A percentile compares a stretch with the other conserved stretches of the same genome.
Evolutionary conservation across 1,140 invertebrate genomes (phyloP).

Genomic region (Geopemphigus sp.): DNA sequence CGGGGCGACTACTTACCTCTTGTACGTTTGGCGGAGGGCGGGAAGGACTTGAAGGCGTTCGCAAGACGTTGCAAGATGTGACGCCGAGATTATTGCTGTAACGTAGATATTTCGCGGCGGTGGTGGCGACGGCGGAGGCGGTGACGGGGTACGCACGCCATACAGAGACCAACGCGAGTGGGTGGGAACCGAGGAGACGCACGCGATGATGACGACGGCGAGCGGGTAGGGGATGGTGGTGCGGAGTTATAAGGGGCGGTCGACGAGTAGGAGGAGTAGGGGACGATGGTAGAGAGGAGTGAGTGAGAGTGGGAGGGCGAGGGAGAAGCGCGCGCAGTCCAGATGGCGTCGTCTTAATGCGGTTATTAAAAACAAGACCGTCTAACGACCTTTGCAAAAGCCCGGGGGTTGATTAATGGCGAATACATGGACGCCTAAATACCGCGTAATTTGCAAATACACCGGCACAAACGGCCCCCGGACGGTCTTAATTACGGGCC

Average conservation of each 20-base stretch:
- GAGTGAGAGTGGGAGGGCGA: too few species aligned
- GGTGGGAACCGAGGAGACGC: neutral
- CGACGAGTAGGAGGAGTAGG: neutral
- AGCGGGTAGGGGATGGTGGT: neutral
- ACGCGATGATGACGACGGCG: neutral
- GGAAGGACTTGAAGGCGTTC: neutral
- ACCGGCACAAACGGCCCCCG: conserved; percentile 48
- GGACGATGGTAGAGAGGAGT: too few species aligned
- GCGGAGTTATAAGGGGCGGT: neutral
- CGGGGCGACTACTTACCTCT: too few species aligned
- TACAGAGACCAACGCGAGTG: too few species aligned
- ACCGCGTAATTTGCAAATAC: conserved; percentile 49
- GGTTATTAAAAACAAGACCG: conserved; percentile 50
- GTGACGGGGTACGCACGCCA: neutral
- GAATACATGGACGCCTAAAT: conserved; percentile 50
- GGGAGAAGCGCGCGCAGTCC: conserved; percentile 29
- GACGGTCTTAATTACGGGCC: conserved; percentile 49
- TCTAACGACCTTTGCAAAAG: conserved; percentile 50
- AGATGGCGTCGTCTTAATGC: conserved; percentile 48
- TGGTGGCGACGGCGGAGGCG: neutral
- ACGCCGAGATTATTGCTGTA: conserved; percentile 47
- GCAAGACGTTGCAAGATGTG: conserved; percentile 48
- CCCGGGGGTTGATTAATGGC: conserved; percentile 48
- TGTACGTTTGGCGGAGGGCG: too few species aligned
- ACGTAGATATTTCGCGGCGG: neutral